A percentile compares a stretch with the other conserved stretches of the same genome.
Evolutionary conservation across 2,888 invertebrate genomes (phyloP).

Genomic region (Theretra japonica): DNA sequence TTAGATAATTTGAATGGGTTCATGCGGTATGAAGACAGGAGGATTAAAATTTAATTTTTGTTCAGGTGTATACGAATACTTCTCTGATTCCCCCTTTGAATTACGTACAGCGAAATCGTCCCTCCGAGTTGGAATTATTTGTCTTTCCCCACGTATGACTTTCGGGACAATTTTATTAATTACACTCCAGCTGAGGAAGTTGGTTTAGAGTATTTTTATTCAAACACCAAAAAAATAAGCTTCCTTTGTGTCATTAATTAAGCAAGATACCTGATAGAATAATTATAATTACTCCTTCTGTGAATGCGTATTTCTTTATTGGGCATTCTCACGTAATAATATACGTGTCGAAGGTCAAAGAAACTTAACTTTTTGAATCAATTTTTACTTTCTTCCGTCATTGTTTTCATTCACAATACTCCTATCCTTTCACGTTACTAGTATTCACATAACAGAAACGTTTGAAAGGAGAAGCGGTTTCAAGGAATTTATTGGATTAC

Average conservation of each 20-base stretch:
- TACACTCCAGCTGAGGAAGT: too few species aligned
- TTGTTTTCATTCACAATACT: background rate
- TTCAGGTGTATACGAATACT: constrained; percentile 38
- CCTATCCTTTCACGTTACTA: constrained; percentile 25
- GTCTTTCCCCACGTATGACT: background rate
- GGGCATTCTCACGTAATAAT: too few species aligned
- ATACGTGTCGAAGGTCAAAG: too few species aligned
- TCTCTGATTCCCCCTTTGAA: background rate
- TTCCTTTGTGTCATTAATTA: too few species aligned
- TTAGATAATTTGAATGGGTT: constrained; percentile 76
- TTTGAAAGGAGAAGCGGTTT: constrained; percentile 32
- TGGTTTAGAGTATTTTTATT: too few species aligned
- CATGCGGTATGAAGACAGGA: constrained; percentile 62
- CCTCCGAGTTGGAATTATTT: background rate
- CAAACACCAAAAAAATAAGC: too few species aligned
- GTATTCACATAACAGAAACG: constrained; percentile 30
- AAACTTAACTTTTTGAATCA: too few species aligned
- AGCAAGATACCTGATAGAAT: too few species aligned
- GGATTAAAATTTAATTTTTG: constrained; percentile 60
- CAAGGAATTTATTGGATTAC: constrained; percentile 43
- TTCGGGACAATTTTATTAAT: background rate
- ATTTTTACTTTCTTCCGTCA: background rate
- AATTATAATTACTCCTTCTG: too few species aligned
- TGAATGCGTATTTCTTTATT: too few species aligned
- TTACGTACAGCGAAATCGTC: background rate